These are phyloP conservation scores for Rhombomys opimus DNA, from an alignment of 2,113 vertebrate species.

Conservation along the genomic window DNA sequence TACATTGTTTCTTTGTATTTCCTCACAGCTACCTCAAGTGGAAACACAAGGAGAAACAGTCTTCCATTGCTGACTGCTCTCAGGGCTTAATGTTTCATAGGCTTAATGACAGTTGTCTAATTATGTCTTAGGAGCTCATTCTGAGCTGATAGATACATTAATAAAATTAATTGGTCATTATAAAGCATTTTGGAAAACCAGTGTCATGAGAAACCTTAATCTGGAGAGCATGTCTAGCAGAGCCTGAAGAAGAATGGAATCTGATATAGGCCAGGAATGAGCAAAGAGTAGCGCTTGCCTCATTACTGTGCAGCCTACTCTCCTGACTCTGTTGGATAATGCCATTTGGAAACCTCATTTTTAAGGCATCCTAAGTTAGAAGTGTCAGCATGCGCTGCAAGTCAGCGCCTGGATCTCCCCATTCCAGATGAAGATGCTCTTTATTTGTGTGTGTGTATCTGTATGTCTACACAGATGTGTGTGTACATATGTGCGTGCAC, in stretches of 20 bases:
- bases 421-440: not conserved
- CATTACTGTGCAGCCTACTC: not conserved
- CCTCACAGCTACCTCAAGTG: not conserved
- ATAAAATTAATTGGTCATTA: conserved; percentile 75
- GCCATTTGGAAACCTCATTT: not conserved
- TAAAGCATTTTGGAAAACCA: conserved; percentile 60
- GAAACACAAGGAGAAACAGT: not conserved
- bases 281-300: not conserved
- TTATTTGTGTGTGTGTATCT: not conserved
- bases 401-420: not conserved
- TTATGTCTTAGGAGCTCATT: conserved; percentile 74
- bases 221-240: not conserved
- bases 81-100: conserved; percentile 33
- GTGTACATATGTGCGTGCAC: not conserved
- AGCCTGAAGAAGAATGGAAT: not conserved
- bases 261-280: rapidly evolving
- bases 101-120: conserved; percentile 74
- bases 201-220: conserved; percentile 57
- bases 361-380: not conserved
- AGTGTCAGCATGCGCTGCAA: no score
- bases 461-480: not conserved
- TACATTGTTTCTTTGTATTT: not conserved
- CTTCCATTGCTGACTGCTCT: conserved; percentile 34
- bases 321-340: rapidly evolving
- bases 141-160: conserved; percentile 72